Evolutionary conservation across 2,888 invertebrate genomes (phyloP).

Genomic region (Tipula helvola): DNA sequence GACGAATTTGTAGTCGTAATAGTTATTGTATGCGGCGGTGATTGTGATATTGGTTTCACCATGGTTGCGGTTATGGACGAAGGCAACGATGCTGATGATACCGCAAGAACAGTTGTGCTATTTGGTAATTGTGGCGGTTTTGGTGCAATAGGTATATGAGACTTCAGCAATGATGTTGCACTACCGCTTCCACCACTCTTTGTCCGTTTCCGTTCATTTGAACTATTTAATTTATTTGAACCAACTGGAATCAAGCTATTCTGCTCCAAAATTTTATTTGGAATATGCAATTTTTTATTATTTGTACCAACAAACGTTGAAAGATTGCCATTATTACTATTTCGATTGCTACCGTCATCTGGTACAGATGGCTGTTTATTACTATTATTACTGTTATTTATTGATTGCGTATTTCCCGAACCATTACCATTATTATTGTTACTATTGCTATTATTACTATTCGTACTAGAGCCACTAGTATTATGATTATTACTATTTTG

Average conservation of each 20-base stretch:
- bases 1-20: slow-evolving; percentile 5
- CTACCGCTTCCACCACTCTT: neutral
- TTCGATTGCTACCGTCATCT: slow-evolving; percentile 18
- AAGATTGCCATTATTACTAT: neutral
- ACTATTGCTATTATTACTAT: slow-evolving; percentile 15
- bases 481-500: neutral
- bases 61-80: neutral
- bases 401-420: neutral
- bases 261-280: slow-evolving; percentile 20
- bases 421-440: slow-evolving; percentile 14
- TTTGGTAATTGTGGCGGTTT: slow-evolving; percentile 11
- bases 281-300: slow-evolving; percentile 17
- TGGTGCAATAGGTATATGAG: neutral
- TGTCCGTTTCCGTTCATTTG: slow-evolving; percentile 14
- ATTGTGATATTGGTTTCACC: neutral
- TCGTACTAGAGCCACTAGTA: slow-evolving; percentile 7
- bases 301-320: neutral
- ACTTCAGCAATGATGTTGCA: slow-evolving; percentile 9
- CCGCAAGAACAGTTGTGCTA: slow-evolving; percentile 11
- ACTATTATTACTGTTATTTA: neutral
- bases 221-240: slow-evolving; percentile 12
- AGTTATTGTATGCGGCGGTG: neutral
- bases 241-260: slow-evolving; percentile 19
- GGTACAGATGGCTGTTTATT: slow-evolving; percentile 9
- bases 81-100: slow-evolving; percentile 9